A percentile compares a stretch with the other conserved stretches of the same genome.
phyloP scores from a whole-genome alignment of 1,140 invertebrate genomes.

The Macrotrachela quadricornifera region DNA sequence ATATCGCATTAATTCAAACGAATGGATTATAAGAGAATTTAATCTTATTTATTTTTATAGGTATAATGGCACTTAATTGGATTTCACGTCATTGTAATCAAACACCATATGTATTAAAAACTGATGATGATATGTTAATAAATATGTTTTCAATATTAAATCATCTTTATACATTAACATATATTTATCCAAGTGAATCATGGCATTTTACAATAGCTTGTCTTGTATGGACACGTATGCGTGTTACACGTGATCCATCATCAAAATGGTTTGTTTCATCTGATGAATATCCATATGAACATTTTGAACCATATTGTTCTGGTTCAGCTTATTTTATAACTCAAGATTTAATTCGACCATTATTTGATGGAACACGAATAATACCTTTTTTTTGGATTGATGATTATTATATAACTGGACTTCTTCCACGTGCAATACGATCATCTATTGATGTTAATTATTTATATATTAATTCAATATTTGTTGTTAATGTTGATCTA shows the following conservation, averaged over 20 bases:
- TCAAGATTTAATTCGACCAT: slow-evolving; percentile 18
- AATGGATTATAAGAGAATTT: too few relatives aligned
- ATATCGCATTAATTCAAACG: too few relatives aligned
- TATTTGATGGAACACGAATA: slow-evolving; percentile 17
- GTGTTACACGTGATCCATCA: slow-evolving; percentile 20
- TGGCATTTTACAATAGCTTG: slow-evolving; percentile 24
- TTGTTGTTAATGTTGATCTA: slow-evolving; percentile 1
- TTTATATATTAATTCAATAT: slow-evolving; percentile 2
- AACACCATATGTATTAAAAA: slow-evolving; percentile 49
- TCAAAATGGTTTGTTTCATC: slow-evolving; percentile 31
- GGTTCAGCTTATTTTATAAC: slow-evolving; percentile 30
- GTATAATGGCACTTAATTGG: slow-evolving; percentile 62
- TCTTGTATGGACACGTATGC: slow-evolving; percentile 19
- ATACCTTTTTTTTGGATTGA: slow-evolving; percentile 34
- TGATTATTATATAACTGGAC: slow-evolving; percentile 34
- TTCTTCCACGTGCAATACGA: slow-evolving; percentile 20
- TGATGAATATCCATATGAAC: slow-evolving; percentile 22
- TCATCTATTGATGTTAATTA: slow-evolving; percentile 11
- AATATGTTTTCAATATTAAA: slow-evolving; percentile 9
- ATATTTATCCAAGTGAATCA: slow-evolving; percentile 8
- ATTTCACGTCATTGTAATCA: slow-evolving; percentile 38
- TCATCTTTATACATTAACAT: not conserved
- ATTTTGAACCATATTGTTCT: slow-evolving; percentile 30
- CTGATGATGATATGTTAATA: slow-evolving; percentile 35
- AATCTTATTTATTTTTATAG: too few relatives aligned